Base-by-base conservation (phyloP, 2,888 invertebrate species). In the Melieria omissa region DNA sequence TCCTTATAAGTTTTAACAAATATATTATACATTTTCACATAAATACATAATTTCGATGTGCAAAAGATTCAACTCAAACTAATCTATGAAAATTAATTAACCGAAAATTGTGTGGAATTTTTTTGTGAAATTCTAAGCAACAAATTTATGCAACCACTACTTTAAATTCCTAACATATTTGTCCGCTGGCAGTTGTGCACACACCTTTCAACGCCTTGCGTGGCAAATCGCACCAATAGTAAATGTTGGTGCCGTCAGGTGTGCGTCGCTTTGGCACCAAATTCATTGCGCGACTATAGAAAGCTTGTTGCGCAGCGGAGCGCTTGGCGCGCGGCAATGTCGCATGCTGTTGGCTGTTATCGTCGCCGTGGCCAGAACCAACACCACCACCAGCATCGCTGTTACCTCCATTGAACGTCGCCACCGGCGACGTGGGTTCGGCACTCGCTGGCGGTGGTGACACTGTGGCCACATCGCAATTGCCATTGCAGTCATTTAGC, bases 181-280 rank as follows among this genome's bases (percentile, higher is more conserved):
- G 29, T 29, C 29, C 29, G 29, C 29, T 1, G 2, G 49, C 9
- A 49, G 12, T 10, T 49, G 12, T 49, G 49, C 12, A 64, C 65
- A 69, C 76, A 91, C 91, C 90, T 88, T 88, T 86, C 70, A 85
- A 83, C 67, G 87, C 84, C 80, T 88, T 88, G 81, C 89, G 90
- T 80, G 93, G 91, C 87, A 93, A 87, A 88, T 95, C 94, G 89
- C 95, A 95, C 94, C 95, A 94, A 89, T 95, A 95, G 89, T 93
- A 93, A 84, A 95, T 92, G 84, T 92, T 91, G 75, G 95, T 95
- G 80, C 95, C 95, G 88, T 95, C 95, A 45, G 94, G 92, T 71
- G 94, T 93, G 80, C 91, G 90, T 77, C 93, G 90, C 84, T 92
- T 92, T 73, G 94, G 94, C 77, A 94, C 93, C 81, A 90, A 87